phyloP scores from a whole-genome alignment of 2,888 invertebrate species.

The Magallana nippona region DNA sequence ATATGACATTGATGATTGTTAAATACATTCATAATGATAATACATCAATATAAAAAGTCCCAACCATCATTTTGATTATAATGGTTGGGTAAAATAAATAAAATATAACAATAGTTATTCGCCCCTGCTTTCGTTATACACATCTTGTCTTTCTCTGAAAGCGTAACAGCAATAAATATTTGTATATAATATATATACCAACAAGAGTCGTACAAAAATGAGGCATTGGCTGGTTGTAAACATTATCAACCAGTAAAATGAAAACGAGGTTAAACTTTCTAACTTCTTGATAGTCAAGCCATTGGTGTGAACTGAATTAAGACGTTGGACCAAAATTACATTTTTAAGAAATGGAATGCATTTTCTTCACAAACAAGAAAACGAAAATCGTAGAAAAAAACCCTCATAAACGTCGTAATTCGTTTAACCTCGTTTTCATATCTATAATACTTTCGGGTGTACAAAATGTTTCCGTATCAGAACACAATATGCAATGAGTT shows the following conservation, averaged over 20 bases:
- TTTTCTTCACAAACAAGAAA: constrained; percentile 7
- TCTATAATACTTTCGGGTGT: constrained; percentile 32
- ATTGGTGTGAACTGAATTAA: neutral
- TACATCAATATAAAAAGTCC: constrained; percentile 29
- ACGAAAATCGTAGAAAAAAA: neutral
- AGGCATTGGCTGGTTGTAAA: constrained; percentile 23
- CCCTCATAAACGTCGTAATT: neutral
- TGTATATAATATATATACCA: constrained; percentile 36
- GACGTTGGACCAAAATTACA: neutral
- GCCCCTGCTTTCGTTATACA: constrained; percentile 47
- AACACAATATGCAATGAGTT: constrained; percentile 32
- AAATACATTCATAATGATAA: constrained; percentile 23
- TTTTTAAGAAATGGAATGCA: constrained; percentile 13
- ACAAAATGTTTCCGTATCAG: constrained; percentile 20
- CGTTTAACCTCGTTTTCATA: constrained; percentile 20
- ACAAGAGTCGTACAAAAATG: constrained; percentile 40
- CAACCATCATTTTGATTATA: constrained; percentile 28
- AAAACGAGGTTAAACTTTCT: constrained; percentile 34
- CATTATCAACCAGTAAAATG: neutral
- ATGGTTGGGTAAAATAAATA: constrained; percentile 46
- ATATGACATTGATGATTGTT: constrained; percentile 10
- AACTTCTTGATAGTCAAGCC: neutral
- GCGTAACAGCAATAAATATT: constrained; percentile 46
- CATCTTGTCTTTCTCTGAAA: constrained; percentile 41
- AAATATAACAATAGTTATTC: constrained; percentile 43